Evolutionary conservation across 1,140 invertebrate species (phyloP).

Genomic region (Penaeus indicus): DNA sequence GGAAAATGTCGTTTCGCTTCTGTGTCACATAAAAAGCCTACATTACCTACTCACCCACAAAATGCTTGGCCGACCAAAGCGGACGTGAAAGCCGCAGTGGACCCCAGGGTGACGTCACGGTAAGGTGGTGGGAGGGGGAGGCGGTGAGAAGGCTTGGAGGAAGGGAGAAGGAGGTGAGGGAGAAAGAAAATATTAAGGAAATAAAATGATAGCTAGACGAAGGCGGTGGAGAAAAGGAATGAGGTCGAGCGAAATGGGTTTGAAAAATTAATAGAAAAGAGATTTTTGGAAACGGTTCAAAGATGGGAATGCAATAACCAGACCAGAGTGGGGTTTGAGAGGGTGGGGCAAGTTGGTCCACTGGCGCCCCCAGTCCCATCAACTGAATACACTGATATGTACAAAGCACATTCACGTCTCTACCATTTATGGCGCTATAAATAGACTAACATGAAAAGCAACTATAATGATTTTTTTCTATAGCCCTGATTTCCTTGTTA

Average conservation of each 20-base stretch:
- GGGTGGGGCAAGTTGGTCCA: background rate
- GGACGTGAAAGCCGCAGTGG: no score
- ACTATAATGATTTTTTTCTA: constrained; percentile 51
- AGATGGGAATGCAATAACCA: no score
- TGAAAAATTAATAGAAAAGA: constrained; percentile 9
- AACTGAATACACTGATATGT: constrained; percentile 62
- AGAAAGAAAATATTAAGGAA: background rate
- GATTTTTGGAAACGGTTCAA: background rate
- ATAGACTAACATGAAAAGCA: constrained; percentile 60
- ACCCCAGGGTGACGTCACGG: no score
- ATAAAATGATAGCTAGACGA: no score
- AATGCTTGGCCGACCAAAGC: background rate
- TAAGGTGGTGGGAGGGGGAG: no score
- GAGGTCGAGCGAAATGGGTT: background rate
- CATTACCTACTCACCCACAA: constrained; percentile 7
- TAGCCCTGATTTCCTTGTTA: constrained; percentile 61
- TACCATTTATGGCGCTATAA: constrained; percentile 34
- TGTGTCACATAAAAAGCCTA: constrained; percentile 33
- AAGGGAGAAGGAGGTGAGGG: background rate
- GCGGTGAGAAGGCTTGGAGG: background rate
- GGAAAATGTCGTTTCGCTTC: background rate
- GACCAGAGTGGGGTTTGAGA: no score
- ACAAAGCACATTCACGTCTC: constrained; percentile 59
- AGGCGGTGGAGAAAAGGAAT: no score
- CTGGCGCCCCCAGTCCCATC: constrained; percentile 34